Evolutionary conservation across 2,888 invertebrate genomes (phyloP).

Genomic region (Drosophila formosana): DNA sequence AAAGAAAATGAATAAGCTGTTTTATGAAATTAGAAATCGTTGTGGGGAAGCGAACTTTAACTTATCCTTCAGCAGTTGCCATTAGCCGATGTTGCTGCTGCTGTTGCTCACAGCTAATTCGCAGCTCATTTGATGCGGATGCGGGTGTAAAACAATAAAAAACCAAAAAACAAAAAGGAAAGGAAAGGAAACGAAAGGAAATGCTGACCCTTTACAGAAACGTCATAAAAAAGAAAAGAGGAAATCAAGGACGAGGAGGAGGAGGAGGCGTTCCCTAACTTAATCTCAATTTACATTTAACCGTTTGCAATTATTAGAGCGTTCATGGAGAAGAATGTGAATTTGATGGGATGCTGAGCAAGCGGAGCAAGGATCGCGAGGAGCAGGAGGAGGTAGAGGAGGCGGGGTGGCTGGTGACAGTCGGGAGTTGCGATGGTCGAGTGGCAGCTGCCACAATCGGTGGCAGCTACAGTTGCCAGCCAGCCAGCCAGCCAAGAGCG

Average conservation of each 20-base stretch:
- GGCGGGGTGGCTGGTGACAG: background rate
- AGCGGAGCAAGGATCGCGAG: background rate
- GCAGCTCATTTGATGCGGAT: conserved; percentile 25
- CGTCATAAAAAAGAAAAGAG: conserved; percentile 32
- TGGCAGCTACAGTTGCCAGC: conserved; percentile 25
- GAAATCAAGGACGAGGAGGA: background rate
- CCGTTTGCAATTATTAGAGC: conserved; percentile 68
- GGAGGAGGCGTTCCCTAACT: conserved; percentile 36
- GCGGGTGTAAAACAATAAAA: conserved; percentile 3
- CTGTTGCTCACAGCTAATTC: conserved; percentile 11
- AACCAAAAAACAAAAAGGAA: background rate
- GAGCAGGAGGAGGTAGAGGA: background rate
- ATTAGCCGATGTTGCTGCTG: conserved; percentile 2
- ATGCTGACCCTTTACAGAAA: conserved; percentile 25
- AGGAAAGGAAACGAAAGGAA: background rate
- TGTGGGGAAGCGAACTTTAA: conserved; percentile 4
- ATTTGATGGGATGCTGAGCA: background rate
- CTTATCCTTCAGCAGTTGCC: conserved; percentile 14
- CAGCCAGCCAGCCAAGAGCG: conserved; percentile 26
- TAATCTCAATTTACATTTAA: conserved; percentile 73
- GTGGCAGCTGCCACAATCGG: conserved; percentile 1
- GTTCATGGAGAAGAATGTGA: conserved; percentile 20
- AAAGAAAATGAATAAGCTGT: background rate
- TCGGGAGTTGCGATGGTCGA: background rate
- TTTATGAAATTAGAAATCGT: background rate